phyloP scores from a whole-genome alignment of 2,888 invertebrate species.

The Cryptus armator region DNA sequence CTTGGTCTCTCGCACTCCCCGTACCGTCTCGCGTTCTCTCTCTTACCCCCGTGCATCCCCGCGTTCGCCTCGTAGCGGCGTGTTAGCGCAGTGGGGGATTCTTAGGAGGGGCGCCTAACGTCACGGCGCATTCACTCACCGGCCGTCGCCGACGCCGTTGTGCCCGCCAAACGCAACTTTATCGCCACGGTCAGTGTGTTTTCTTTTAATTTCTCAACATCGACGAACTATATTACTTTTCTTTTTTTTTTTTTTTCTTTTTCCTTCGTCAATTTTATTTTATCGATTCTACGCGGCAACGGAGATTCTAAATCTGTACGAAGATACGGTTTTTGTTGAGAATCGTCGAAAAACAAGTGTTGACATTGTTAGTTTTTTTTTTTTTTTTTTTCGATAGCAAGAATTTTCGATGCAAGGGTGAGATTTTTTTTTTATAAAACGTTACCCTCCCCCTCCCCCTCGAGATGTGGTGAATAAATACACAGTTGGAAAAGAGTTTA shows the following conservation, averaged over 20 bases:
- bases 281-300: slow-evolving; percentile 28
- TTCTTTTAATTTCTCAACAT: slow-evolving; percentile 46
- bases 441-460: too few species aligned
- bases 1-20: slow-evolving; percentile 28
- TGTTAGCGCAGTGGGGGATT: slow-evolving; percentile 72
- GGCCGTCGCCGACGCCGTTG: slow-evolving; percentile 83
- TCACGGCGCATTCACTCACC: slow-evolving; percentile 84
- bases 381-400: too few species aligned
- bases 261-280: slow-evolving; percentile 26
- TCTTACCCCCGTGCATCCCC: slow-evolving; percentile 30
- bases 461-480: too few species aligned
- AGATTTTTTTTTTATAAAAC: too few species aligned
- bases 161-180: slow-evolving; percentile 79
- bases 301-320: slow-evolving; percentile 5
- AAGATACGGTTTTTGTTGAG: not conserved
- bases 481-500: too few species aligned
- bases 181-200: slow-evolving; percentile 81
- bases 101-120: slow-evolving; percentile 83
- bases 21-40: not conserved
- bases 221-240: not conserved
- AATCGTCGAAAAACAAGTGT: too few species aligned
- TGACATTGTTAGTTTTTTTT: too few species aligned
- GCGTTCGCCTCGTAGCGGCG: slow-evolving; percentile 15
- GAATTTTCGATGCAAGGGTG: too few species aligned
- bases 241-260: slow-evolving; percentile 45